Conservation (phyloP, 2,113 vertebrate species). For the Ictidomys tridecemlineatus region DNA sequence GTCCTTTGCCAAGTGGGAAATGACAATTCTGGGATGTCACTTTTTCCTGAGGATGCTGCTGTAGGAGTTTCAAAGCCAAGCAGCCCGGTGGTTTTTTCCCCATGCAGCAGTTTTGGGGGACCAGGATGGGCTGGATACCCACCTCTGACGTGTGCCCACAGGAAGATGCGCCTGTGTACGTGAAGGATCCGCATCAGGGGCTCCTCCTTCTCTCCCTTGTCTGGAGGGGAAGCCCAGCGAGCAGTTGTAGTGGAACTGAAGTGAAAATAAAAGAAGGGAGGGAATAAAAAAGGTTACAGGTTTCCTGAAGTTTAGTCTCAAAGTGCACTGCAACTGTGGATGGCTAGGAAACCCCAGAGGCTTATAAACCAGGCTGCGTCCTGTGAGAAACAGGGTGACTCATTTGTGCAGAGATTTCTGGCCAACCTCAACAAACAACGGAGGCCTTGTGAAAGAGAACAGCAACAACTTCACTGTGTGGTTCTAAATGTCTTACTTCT, state of each 20-base stretch:
- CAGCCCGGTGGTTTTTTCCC: not conserved
- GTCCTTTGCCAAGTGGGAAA: constrained; percentile 20
- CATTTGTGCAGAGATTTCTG: not conserved
- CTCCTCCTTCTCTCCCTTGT: fast-evolving
- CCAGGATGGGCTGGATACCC: fast-evolving
- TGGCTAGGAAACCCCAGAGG: not conserved
- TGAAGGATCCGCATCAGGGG: fast-evolving
- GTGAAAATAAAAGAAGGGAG: not conserved
- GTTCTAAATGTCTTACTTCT: fast-evolving
- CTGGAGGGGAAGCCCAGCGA: not conserved
- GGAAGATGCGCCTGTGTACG: fast-evolving
- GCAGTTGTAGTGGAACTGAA: not conserved
- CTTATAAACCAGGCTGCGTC: not conserved
- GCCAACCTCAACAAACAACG: not conserved
- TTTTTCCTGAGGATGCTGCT: constrained; percentile 36
- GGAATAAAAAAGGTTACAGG: not conserved
- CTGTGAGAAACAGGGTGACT: not conserved
- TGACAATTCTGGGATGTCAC: not conserved
- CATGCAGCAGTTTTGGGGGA: fast-evolving
- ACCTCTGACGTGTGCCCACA: fast-evolving
- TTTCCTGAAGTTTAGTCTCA: not conserved
- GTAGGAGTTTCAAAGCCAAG: not conserved
- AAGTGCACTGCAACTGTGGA: not conserved
- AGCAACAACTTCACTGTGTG: not conserved
- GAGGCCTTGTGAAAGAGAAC: not conserved